A percentile compares a stretch with the other conserved stretches of the same genome.
Evolutionary conservation across 1,140 invertebrate genomes (phyloP).

Genomic region (Solenopsis fugax): DNA sequence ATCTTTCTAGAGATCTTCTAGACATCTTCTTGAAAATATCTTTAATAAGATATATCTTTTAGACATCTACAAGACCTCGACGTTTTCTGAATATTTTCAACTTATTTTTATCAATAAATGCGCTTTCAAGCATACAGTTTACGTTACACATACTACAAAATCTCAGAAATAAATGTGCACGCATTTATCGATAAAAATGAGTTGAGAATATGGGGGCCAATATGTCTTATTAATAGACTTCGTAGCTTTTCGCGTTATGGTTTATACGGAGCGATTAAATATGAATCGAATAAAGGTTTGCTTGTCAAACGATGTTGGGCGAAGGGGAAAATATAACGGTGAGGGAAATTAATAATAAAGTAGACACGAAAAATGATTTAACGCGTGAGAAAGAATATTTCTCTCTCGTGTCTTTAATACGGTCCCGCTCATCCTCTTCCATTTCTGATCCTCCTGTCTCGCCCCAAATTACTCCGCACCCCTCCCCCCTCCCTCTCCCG

Average conservation of each 20-base stretch:
- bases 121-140: too few relatives aligned
- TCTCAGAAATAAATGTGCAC: neutral
- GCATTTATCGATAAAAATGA: too few relatives aligned
- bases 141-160: neutral
- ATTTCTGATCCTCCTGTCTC: conserved; percentile 22
- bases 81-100: neutral
- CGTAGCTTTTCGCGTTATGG: neutral
- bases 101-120: neutral
- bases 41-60: too few relatives aligned
- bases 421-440: neutral
- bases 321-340: neutral
- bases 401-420: conserved; percentile 18
- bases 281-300: conserved; percentile 25
- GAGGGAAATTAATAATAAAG: conserved; percentile 5
- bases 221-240: neutral
- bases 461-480: conserved; percentile 1
- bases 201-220: too few relatives aligned
- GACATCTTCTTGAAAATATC: too few relatives aligned
- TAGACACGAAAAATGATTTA: neutral
- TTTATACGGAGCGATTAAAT: conserved; percentile 6
- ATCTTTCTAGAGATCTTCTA: too few relatives aligned
- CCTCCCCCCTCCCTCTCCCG: neutral
- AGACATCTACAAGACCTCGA: too few relatives aligned
- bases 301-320: neutral
- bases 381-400: conserved; percentile 16